Conservation (phyloP, 2,113 vertebrate species). For the Xiphophorus maculatus region DNA sequence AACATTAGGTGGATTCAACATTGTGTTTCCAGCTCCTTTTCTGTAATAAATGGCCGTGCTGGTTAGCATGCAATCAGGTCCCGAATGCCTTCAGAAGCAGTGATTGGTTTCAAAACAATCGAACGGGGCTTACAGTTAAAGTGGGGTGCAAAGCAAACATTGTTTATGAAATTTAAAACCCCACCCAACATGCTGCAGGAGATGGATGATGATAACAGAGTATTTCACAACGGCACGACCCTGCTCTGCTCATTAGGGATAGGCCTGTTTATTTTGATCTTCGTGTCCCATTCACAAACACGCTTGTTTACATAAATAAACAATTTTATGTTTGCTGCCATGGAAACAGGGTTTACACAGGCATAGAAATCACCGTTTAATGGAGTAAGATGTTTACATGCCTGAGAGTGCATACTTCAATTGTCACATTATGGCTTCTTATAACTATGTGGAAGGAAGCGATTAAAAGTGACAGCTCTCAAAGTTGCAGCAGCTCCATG, state of each 20-base stretch:
- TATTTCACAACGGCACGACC: conserved; percentile 8
- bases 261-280: conserved; percentile 57
- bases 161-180: conserved; percentile 34
- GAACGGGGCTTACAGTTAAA: conserved; percentile 24
- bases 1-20: conserved; percentile 47
- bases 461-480: conserved; percentile 34
- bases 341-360: conserved; percentile 62
- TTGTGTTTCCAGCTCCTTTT: conserved; percentile 29
- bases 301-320: conserved; percentile 69
- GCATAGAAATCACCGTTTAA: conserved; percentile 47
- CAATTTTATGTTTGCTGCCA: conserved; percentile 58
- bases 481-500: conserved; percentile 8
- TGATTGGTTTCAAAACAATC: conserved; percentile 55
- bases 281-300: conserved; percentile 64
- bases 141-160: conserved; percentile 30
- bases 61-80: conserved; percentile 50
- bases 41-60: conserved; percentile 59
- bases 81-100: conserved; percentile 37
- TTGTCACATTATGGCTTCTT: conserved; percentile 49
- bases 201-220: conserved; percentile 28
- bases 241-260: conserved; percentile 34
- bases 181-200: not conserved
- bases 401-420: conserved; percentile 47
- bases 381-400: conserved; percentile 63
- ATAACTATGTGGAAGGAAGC: conserved; percentile 29